Evolutionary conservation across 2,888 invertebrate species (phyloP).

Genomic region (Lithosia quadra): DNA sequence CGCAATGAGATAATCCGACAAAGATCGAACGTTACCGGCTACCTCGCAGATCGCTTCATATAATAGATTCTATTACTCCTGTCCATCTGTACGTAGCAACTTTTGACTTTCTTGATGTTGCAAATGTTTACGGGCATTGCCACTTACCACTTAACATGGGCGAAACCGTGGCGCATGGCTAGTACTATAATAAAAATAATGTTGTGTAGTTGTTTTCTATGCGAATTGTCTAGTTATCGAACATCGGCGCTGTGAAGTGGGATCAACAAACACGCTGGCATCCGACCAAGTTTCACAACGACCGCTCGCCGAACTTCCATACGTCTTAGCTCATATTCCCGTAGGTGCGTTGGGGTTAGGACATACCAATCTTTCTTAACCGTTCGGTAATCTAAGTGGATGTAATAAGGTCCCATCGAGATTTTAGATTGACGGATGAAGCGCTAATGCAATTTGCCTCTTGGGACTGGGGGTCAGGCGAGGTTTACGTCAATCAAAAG

Average conservation of each 20-base stretch:
- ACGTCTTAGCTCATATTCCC: slow-evolving; percentile 34
- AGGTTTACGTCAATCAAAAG: no score
- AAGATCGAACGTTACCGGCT: no score
- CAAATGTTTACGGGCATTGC: neutral
- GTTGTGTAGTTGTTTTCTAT: slow-evolving; percentile 13
- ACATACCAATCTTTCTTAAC: slow-evolving; percentile 2
- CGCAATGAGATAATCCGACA: no score
- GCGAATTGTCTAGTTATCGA: slow-evolving; percentile 13
- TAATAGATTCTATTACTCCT: no score
- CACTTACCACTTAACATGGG: neutral
- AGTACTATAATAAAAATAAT: neutral
- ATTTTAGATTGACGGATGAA: no score
- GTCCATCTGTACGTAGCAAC: no score
- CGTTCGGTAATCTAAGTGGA: neutral
- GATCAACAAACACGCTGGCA: slow-evolving; percentile 48
- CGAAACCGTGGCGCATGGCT: neutral
- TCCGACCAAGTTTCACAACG: slow-evolving; percentile 46
- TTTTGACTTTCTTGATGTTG: neutral
- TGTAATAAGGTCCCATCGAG: neutral
- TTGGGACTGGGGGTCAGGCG: no score
- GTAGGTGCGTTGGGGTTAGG: slow-evolving; percentile 8
- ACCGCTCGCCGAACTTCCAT: neutral
- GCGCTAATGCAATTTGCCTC: no score
- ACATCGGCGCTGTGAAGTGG: slow-evolving; percentile 15
- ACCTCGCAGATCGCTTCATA: no score